phyloP scores from a whole-genome alignment of 1,140 invertebrate species.

The Drosophila sturtevanti region DNA sequence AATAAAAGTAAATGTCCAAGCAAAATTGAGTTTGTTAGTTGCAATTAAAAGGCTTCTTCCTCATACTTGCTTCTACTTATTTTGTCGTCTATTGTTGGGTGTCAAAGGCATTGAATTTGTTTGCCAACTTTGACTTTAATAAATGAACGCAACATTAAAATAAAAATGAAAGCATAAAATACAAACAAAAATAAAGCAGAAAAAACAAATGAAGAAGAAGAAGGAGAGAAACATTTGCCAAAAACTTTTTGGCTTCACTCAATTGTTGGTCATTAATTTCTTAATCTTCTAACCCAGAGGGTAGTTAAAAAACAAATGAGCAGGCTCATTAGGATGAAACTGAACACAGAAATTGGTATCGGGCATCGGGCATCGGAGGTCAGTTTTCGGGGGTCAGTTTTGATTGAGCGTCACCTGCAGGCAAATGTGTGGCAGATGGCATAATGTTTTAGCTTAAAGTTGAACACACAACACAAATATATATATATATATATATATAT shows the following conservation, averaged over 20 bases:
- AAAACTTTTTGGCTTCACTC: conserved; percentile 39
- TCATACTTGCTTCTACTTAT: neutral
- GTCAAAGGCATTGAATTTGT: conserved; percentile 43
- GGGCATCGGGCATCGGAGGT: conserved; percentile 16
- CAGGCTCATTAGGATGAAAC: conserved; percentile 7
- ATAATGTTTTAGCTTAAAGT: conserved; percentile 7
- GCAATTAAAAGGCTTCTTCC: conserved; percentile 42
- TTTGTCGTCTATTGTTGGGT: conserved; percentile 12
- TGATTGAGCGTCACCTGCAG: conserved; percentile 49
- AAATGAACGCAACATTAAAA: conserved; percentile 49
- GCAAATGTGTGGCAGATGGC: conserved; percentile 7
- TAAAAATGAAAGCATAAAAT: conserved; percentile 60
- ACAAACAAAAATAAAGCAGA: conserved; percentile 10
- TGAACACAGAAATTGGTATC: conserved; percentile 14
- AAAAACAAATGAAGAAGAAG: conserved; percentile 1
- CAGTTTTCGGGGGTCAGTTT: conserved; percentile 30
- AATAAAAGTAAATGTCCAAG: conserved; percentile 24
- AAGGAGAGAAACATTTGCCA: conserved; percentile 37
- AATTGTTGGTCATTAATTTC: conserved; percentile 58
- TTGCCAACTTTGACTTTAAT: conserved; percentile 31
- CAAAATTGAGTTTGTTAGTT: conserved; percentile 17
- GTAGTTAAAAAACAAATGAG: conserved; percentile 4
- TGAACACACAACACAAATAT: neutral
- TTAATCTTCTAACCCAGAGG: conserved; percentile 36
- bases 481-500: neutral